A percentile compares a stretch with the other conserved stretches of the same genome.
phyloP scores from a whole-genome alignment of 2,888 invertebrate species.

The Melolontha melolontha region DNA sequence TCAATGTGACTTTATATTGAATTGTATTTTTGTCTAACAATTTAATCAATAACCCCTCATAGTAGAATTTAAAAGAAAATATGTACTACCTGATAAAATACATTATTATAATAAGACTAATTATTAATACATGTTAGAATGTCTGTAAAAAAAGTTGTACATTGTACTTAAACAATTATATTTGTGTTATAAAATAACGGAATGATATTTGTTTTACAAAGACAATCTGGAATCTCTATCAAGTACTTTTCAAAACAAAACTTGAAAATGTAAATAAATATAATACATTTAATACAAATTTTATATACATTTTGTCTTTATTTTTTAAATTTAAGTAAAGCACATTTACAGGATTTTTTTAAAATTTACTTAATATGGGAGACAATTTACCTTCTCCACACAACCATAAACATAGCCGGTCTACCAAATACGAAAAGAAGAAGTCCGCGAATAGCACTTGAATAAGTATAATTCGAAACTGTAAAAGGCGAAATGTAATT shows the following conservation, averaged over 20 bases:
- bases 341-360: slow-evolving; percentile 15
- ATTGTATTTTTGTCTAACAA: background rate
- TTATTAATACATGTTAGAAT: background rate
- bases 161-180: background rate
- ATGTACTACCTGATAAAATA: background rate
- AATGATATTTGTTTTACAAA: slow-evolving; percentile 5
- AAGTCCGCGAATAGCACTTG: slow-evolving; percentile 88
- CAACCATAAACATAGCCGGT: slow-evolving; percentile 85
- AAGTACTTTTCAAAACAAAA: background rate
- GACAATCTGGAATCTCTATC: background rate
- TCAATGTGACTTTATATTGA: too few species aligned
- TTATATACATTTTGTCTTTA: slow-evolving; percentile 8
- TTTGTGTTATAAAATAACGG: slow-evolving; percentile 23
- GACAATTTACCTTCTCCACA: slow-evolving; percentile 82
- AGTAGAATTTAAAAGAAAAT: too few species aligned
- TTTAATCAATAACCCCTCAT: background rate
- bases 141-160: background rate
- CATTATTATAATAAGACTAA: background rate
- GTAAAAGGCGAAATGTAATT: slow-evolving; percentile 64
- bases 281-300: slow-evolving; percentile 31
- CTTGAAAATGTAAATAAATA: slow-evolving; percentile 44
- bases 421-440: slow-evolving; percentile 85
- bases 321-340: slow-evolving; percentile 19
- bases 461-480: slow-evolving; percentile 92
- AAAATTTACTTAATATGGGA: slow-evolving; percentile 44